Evolutionary conservation across 1,140 invertebrate species (phyloP), one percentile per base, ranked within the genome.

Genomic region (Physella acuta): DNA sequence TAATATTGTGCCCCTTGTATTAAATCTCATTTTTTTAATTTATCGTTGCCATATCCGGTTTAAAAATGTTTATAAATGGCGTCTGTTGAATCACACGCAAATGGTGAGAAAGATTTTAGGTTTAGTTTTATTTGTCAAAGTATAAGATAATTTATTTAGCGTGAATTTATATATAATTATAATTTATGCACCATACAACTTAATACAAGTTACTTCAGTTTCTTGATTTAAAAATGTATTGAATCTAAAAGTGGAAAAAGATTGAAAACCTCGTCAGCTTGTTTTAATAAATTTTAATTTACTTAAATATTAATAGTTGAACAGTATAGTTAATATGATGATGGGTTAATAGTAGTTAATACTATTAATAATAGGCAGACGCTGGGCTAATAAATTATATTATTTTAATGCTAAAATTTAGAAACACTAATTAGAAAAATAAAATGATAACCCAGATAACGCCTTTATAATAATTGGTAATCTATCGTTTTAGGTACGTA

Each of bases 31-130:
- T 8, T 44, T 20, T 11, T 44, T 20, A 44, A 20, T 8, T 8
- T 11, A 44, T 8, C 39, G 8, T 44, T 17, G 17, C 16, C 26
- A 26, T 26, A 14, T 61, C 34, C 59, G 33, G 59, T 61, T 34
- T 37, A 39, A 24, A 3, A 61, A 36, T 61, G 59, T 61, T 61
- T 61, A 61, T 34, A 61, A 61, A 61, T 61, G 59, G 59, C 59
- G 59, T 61, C 59, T 34, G 59, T 37, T 16, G 59, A 36, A 33
- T 37, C 59, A 37, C 8, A 11, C 11, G 11, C 53, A 56, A 56
- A 26, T 26, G 53, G 53, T 56, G 26, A 26, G 39, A 44, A 44
- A 8, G 20, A 44, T 44, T 44, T 44, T 11, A 11, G 8, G 8
- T 44, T 44, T 44, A 44, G 8, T 44, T 44, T 44, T 11, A 8